Conservation (phyloP, 2,113 vertebrate species). For the Epinephelus fuscoguttatus region DNA sequence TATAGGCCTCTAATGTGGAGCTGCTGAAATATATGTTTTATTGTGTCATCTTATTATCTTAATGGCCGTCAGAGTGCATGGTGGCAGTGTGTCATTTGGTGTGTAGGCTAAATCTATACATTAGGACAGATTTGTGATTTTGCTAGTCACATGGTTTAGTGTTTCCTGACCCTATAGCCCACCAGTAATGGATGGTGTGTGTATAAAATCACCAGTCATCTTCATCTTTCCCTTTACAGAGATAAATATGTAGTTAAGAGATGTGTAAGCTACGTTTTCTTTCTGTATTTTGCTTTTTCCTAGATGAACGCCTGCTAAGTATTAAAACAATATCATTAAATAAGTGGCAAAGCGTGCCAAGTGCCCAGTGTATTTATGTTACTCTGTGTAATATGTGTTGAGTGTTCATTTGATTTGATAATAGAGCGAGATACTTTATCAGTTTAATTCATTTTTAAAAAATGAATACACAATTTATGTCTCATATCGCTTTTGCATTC, state of each 20-base stretch:
- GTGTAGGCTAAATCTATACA: conserved; percentile 23
- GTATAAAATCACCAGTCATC: conserved; percentile 9
- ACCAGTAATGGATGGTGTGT: conserved; percentile 19
- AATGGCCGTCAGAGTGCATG: conserved; percentile 49
- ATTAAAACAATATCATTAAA: conserved; percentile 11
- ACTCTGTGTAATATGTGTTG: conserved; percentile 8
- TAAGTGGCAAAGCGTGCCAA: background rate
- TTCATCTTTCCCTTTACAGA: background rate
- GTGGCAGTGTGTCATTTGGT: conserved; percentile 40
- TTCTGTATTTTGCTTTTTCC: conserved; percentile 12
- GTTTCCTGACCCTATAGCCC: conserved; percentile 3
- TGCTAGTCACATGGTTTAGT: conserved; percentile 10
- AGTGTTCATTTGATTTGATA: conserved; percentile 9
- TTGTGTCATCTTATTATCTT: conserved; percentile 63
- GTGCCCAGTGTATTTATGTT: background rate
- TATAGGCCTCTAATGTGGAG: conserved; percentile 50
- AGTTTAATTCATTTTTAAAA: background rate
- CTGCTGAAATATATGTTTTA: conserved; percentile 51
- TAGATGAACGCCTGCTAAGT: background rate
- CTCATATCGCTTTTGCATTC: background rate
- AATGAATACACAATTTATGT: background rate
- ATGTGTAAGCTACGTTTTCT: background rate
- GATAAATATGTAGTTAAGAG: background rate
- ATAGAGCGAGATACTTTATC: background rate
- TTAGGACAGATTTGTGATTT: conserved; percentile 37